A percentile compares a stretch with the other conserved stretches of the same genome.
phyloP scores from a whole-genome alignment of 2,113 vertebrate genomes.

The Phylloscopus whistleri region DNA sequence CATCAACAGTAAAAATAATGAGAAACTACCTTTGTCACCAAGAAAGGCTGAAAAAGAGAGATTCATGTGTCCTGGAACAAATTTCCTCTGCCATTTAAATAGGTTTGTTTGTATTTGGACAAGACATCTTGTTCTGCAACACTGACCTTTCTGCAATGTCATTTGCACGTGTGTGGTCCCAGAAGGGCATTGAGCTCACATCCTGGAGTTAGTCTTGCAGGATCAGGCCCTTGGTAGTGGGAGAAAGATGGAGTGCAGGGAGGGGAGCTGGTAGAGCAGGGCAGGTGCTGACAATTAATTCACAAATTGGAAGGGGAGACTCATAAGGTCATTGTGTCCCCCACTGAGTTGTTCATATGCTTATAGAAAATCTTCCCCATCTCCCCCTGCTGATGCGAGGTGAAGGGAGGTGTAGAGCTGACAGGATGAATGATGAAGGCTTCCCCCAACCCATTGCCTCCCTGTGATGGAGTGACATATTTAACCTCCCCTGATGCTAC shows the following conservation, averaged over 20 bases:
- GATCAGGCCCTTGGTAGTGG: neutral
- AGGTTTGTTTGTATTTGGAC: neutral
- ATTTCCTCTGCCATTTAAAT: neutral
- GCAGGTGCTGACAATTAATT: constrained; percentile 58
- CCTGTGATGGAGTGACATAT: constrained; percentile 67
- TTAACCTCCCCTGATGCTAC: constrained; percentile 67
- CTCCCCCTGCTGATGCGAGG: constrained; percentile 17
- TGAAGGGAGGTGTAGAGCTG: constrained; percentile 41
- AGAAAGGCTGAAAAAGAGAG: neutral
- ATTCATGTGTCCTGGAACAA: neutral
- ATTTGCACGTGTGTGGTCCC: fast-evolving
- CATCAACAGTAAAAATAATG: neutral
- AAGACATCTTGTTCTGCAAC: neutral
- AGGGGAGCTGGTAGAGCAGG: neutral
- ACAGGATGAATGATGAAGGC: constrained; percentile 70
- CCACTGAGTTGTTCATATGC: constrained; percentile 60
- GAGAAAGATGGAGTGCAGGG: neutral
- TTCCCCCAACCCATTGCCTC: constrained; percentile 26
- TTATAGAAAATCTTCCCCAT: constrained; percentile 14
- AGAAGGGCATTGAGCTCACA: neutral
- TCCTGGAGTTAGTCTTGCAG: neutral
- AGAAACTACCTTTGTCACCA: neutral
- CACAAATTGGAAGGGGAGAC: constrained; percentile 46
- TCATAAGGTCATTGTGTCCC: constrained; percentile 43
- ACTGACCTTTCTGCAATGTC: neutral